Base-by-base conservation (phyloP, 2,888 invertebrate genomes). In the Amiota minor region DNA sequence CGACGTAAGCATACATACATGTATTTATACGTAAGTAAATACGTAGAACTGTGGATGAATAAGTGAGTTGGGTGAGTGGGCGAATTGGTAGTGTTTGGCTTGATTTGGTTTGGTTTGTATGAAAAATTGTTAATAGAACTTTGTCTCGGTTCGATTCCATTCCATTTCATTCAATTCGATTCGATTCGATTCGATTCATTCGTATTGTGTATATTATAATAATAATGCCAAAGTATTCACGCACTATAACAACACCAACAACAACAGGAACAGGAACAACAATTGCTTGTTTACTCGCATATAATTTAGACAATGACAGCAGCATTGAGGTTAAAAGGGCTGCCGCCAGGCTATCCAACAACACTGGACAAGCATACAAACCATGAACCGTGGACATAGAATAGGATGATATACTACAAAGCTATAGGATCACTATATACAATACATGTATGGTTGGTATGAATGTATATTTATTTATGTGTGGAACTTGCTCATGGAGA, bases 281-380 rank as follows among this genome's bases (percentile, higher is more conserved):
- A 35, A 35, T n/a, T 12, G 53, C 53, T 50, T n/a, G 53, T n/a
- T 50, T 20, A 20, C 69, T 67, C 78, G 86, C 85, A 87, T 81
- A 87, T 87, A 87, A 87, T 87, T 88, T 84, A 85, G 79, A 86
- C 82, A 85, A 82, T 83, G 85, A 83, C 86, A 85, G 79, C 74
- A 35, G 68, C 56, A 47, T 56, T 70, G 70, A 70, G 73, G 73
- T 73, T 73, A 73, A 73, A 67, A 56, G 70, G 73, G 65, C 62
- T 69, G 53, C 20, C 59, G 46, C 14, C 50, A 18, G 18, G 23
- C 53, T 16, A 14, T 23, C 59, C 2, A 35, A 35, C 35, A 35
- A 35, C 2, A 35, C 35, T 35, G 35, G 35, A 35, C 35, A 35
- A 56, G 56, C 18, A 16, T 16, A 59, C 59, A 11, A 18, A 59